Evolutionary conservation across 1,140 invertebrate species (phyloP), one percentile per base, ranked within the genome.

Genomic region (Nasonia giraulti): DNA sequence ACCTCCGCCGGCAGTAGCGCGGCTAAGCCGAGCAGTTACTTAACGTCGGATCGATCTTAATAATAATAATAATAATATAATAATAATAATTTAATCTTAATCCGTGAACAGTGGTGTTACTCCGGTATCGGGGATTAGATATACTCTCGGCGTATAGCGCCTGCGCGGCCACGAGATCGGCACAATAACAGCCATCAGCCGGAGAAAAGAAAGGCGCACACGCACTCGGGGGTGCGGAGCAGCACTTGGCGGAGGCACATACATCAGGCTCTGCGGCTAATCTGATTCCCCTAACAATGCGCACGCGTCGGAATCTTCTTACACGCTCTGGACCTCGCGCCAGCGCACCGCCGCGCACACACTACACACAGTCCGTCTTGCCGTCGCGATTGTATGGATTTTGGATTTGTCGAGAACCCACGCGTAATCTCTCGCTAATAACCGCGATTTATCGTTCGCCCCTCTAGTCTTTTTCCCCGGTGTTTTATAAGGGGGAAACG

Each of bases 201-300:
- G 23, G 17, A 31, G 62, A 47, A 40, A 75, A 40, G 74, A 75
- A 40, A n/a, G 50, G n/a, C n/a, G 33, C 74, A n/a, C 74, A n/a
- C 74, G 40, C 74, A 37, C 74, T 82, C 83, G 82, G 86, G 84
- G 77, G 85, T 50, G 82, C 68, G 27, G 23, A 23, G 44, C 7
- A 44, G 66, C 73, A 80, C 82, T 73, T 50, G 40, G n/a, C 87
- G 85, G 86, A 85, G 82, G 88, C 88, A 91, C 91, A 93, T 93
- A 93, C 91, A 93, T 93, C 92, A 93, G 90, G 91, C 89, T 89
- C 14, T 31, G 86, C 87, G 89, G 90, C 90, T 93, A 93, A 93
- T 93, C 92, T 92, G 90, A 92, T 92, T 92, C 91, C 91, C 91
- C 90, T 93, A 93, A 93, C 92, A 93, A 93, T 92, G 92, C 91